phyloP scores from a whole-genome alignment of 2,797 vertebrate species.

The Arnoldichthys spilopterus region DNA sequence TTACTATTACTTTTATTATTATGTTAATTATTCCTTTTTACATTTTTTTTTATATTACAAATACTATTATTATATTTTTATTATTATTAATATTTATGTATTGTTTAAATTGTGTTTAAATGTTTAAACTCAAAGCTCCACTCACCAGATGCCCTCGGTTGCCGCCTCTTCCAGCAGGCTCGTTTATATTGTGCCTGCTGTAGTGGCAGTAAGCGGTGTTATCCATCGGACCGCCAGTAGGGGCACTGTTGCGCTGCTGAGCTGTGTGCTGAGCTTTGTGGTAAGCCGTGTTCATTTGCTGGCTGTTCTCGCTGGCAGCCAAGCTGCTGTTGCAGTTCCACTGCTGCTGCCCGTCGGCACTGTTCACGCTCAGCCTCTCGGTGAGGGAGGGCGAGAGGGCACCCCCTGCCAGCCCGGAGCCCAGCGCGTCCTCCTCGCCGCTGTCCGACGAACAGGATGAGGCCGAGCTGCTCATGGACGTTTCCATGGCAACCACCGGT shows the following conservation, averaged over 20 bases:
- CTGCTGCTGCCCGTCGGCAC: slow-evolving; percentile 68
- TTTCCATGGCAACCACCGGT: slow-evolving; percentile 77
- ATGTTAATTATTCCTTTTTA: no score
- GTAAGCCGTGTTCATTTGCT: slow-evolving; percentile 68
- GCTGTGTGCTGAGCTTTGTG: slow-evolving; percentile 70
- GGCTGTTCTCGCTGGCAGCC: slow-evolving; percentile 57
- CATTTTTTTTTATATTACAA: no score
- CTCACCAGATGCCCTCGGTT: slow-evolving; percentile 81
- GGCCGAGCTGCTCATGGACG: slow-evolving; percentile 75
- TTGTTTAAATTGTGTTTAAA: no score
- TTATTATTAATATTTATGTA: no score
- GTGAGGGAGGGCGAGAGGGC: slow-evolving; percentile 42
- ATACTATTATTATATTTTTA: no score
- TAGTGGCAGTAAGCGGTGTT: slow-evolving; percentile 72
- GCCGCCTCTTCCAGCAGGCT: slow-evolving; percentile 63
- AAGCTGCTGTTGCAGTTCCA: slow-evolving; percentile 71
- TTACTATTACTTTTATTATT: no score
- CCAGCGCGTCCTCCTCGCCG: slow-evolving; percentile 89
- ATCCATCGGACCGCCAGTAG: slow-evolving; percentile 73
- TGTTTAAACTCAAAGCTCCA: slow-evolving; percentile 21
- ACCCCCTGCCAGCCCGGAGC: slow-evolving; percentile 76
- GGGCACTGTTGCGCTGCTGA: slow-evolving; percentile 71
- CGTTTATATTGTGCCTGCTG: slow-evolving; percentile 62
- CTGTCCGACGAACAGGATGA: slow-evolving; percentile 83
- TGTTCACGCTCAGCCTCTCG: slow-evolving; percentile 58